Conservation (phyloP, 2,797 vertebrate species). For the Phaenicophaeus curvirostris region DNA sequence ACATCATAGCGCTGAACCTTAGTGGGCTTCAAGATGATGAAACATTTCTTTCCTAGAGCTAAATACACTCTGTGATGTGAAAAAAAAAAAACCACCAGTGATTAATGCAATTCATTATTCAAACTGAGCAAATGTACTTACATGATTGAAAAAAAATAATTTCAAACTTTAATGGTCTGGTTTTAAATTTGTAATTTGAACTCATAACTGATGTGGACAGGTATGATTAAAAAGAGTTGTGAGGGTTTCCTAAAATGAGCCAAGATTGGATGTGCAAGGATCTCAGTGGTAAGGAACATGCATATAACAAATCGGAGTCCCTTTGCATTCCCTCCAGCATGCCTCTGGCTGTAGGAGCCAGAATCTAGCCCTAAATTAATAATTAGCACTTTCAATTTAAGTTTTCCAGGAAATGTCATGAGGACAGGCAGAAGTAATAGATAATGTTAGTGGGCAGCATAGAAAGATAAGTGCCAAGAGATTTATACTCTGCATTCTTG, state of each 20-base stretch:
- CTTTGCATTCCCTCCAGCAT: constrained; percentile 62
- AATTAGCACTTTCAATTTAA: constrained; percentile 60
- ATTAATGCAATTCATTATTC: constrained; percentile 6
- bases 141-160: neutral
- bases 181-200: neutral
- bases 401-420: constrained; percentile 44
- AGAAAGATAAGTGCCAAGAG: constrained; percentile 41
- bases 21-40: constrained; percentile 20
- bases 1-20: constrained; percentile 21
- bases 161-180: neutral
- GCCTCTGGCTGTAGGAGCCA: constrained; percentile 66
- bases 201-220: neutral
- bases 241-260: neutral
- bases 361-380: constrained; percentile 70
- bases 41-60: constrained; percentile 19
- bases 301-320: constrained; percentile 42
- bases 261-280: neutral
- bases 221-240: neutral
- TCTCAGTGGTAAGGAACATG: neutral
- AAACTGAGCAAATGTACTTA: neutral
- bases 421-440: constrained; percentile 31
- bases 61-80: neutral
- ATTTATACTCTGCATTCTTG: constrained; percentile 46
- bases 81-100: neutral
- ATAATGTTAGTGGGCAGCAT: constrained; percentile 53